Evolutionary conservation across 2,888 invertebrate genomes (phyloP).

Genomic region (Phrixothrix hirtus): DNA sequence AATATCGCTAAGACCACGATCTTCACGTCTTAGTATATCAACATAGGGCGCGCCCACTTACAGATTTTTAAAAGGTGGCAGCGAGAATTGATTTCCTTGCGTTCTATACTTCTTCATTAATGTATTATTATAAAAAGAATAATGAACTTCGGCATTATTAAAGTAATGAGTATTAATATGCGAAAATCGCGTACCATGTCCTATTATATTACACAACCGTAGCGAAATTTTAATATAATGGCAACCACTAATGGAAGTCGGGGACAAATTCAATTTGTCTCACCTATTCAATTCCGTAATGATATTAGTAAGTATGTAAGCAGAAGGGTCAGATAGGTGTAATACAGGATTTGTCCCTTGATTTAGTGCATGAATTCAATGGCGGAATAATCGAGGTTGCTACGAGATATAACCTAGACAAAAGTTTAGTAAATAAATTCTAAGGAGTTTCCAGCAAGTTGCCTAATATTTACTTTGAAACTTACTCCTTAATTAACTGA

Average conservation of each 20-base stretch:
- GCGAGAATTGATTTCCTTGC: too few species aligned
- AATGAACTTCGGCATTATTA: too few species aligned
- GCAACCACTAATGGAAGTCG: conserved; percentile 16
- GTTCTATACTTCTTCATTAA: too few species aligned
- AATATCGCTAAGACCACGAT: too few species aligned
- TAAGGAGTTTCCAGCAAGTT: conserved; percentile 3
- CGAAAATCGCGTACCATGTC: background rate
- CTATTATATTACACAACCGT: background rate
- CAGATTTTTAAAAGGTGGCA: too few species aligned
- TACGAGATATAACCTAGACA: conserved; percentile 8
- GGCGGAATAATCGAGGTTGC: background rate
- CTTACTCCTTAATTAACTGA: conserved; percentile 28
- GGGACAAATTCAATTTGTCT: conserved; percentile 22
- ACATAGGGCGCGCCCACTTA: too few species aligned
- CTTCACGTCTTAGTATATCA: too few species aligned
- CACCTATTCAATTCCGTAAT: conserved; percentile 16
- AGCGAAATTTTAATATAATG: conserved; percentile 12
- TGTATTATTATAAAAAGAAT: too few species aligned
- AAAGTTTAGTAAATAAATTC: conserved; percentile 9
- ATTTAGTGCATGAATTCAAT: conserved; percentile 12
- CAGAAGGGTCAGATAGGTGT: conserved; percentile 8
- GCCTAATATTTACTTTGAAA: conserved; percentile 26
- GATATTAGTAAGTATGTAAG: conserved; percentile 1
- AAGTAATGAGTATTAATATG: background rate
- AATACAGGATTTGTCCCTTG: conserved; percentile 5